These are phyloP conservation scores for Drosophila lacteicornis DNA, from an alignment of 1,140 invertebrate species.

Conservation along the genomic window DNA sequence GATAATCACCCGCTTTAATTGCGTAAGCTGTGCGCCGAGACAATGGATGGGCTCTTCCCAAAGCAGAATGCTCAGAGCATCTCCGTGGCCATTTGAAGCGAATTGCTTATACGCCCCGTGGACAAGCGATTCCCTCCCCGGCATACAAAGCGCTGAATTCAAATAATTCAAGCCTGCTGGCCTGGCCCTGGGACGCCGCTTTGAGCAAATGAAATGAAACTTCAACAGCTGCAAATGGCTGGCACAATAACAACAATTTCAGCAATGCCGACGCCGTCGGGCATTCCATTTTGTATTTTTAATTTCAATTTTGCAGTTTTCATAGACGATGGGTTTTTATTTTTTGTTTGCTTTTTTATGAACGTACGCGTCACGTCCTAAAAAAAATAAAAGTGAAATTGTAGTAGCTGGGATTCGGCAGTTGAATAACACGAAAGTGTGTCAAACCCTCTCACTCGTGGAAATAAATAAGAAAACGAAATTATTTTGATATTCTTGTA, in stretches of 20 bases:
- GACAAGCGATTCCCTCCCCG: conserved; percentile 15
- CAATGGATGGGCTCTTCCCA: conserved; percentile 31
- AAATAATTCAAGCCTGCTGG: conserved; percentile 1
- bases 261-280: conserved; percentile 36
- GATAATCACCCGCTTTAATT: conserved; percentile 47
- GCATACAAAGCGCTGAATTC: conserved; percentile 67
- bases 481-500: neutral
- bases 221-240: conserved; percentile 26
- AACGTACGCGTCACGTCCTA: conserved; percentile 65
- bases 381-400: conserved; percentile 73
- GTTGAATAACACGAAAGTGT: conserved; percentile 78
- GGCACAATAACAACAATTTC: conserved; percentile 36
- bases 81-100: conserved; percentile 39
- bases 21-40: conserved; percentile 35
- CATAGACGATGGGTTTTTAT: conserved; percentile 14
- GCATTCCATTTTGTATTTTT: conserved; percentile 59
- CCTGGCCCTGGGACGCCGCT: conserved; percentile 53
- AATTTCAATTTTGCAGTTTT: conserved; percentile 63
- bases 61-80: conserved; percentile 55
- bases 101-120: conserved; percentile 68
- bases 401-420: conserved; percentile 42
- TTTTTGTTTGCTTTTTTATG: conserved; percentile 9
- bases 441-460: conserved; percentile 45
- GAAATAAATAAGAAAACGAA: conserved; percentile 15
- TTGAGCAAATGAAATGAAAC: conserved; percentile 7